Evolutionary conservation across 1,140 invertebrate genomes (phyloP).

Genomic region (Ostrea edulis): DNA sequence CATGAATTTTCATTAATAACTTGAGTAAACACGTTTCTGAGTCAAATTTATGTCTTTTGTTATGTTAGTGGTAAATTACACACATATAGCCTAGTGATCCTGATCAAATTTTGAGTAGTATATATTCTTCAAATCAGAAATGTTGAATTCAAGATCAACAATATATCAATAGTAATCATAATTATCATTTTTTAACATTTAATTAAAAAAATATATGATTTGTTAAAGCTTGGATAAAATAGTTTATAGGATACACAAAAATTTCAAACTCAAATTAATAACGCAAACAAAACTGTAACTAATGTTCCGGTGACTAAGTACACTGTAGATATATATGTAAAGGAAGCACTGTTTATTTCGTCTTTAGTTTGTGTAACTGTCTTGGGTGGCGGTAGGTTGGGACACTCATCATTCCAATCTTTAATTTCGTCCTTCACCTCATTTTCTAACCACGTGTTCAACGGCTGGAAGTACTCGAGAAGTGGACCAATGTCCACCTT

Average conservation of each 20-base stretch:
- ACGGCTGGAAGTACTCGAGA: constrained; percentile 78
- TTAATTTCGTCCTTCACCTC: constrained; percentile 62
- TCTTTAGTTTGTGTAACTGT: background rate
- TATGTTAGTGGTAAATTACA: no score
- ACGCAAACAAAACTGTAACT: background rate
- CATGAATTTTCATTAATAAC: no score
- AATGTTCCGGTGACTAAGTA: background rate
- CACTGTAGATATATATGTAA: background rate
- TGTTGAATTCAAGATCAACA: no score
- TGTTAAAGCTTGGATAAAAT: background rate
- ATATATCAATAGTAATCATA: no score
- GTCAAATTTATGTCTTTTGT: no score
- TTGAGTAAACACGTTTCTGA: no score
- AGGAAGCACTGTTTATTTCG: background rate
- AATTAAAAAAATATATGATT: background rate
- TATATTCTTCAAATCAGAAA: no score
- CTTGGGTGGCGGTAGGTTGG: background rate
- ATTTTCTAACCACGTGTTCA: constrained; percentile 86
- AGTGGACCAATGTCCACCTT: constrained; percentile 86
- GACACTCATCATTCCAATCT: constrained; percentile 56
- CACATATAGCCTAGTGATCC: no score
- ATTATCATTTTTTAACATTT: background rate
- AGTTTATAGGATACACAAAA: background rate
- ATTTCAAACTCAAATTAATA: background rate
- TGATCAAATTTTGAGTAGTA: no score